phyloP scores from a whole-genome alignment of 2,888 invertebrate species.

The Lasioglossum lativentre region DNA sequence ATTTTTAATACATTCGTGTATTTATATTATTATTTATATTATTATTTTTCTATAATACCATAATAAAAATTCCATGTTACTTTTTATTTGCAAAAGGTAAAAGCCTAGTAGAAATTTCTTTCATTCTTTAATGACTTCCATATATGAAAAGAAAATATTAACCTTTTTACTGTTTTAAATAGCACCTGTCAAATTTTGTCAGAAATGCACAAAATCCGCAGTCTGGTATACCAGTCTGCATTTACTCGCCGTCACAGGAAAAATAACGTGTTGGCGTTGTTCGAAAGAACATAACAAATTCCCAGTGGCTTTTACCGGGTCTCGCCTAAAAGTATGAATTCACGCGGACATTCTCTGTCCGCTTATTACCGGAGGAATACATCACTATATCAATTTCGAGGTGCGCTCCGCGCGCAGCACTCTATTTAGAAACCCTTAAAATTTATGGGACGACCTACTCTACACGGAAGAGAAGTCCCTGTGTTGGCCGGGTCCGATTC shows the following conservation, averaged over 20 bases:
- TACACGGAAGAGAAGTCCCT: not conserved
- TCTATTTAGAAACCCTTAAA: slow-evolving; percentile 22
- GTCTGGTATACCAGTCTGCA: too few species aligned
- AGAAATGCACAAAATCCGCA: too few species aligned
- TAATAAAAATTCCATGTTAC: too few species aligned
- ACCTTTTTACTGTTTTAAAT: not conserved
- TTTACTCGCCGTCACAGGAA: not conserved
- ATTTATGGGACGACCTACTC: slow-evolving; percentile 3
- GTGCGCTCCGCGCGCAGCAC: not conserved
- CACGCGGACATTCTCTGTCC: not conserved
- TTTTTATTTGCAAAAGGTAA: too few species aligned
- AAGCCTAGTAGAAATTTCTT: too few species aligned
- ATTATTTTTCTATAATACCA: too few species aligned
- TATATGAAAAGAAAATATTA: too few species aligned
- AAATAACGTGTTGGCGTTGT: not conserved
- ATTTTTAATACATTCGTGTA: too few species aligned
- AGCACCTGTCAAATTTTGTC: not conserved
- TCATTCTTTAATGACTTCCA: too few species aligned
- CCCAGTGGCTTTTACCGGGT: not conserved
- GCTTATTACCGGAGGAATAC: not conserved
- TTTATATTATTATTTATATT: too few species aligned
- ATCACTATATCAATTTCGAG: slow-evolving; percentile 9
- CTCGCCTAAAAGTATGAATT: not conserved
- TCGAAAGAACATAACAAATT: not conserved
- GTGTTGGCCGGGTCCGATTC: not conserved